Evolutionary conservation across 2,888 invertebrate genomes (phyloP).

Genomic region (Colletes collaris): DNA sequence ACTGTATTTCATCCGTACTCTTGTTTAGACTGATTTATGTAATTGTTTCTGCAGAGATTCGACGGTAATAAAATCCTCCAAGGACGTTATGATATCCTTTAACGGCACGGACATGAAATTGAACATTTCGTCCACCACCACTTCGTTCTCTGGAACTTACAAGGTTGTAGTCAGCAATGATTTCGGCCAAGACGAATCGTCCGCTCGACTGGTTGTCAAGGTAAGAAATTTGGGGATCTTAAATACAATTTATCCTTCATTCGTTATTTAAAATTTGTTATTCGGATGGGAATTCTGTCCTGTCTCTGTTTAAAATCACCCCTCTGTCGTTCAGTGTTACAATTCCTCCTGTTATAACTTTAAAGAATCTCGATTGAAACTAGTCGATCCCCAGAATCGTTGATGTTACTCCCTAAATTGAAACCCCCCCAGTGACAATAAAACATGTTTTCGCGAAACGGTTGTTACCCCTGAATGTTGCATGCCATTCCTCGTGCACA

Average conservation of each 20-base stretch:
- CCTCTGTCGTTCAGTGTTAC: neutral
- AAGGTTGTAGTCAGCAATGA: constrained; percentile 95
- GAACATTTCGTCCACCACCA: constrained; percentile 89
- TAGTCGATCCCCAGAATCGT: neutral
- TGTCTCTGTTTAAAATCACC: neutral
- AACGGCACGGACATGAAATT: constrained; percentile 93
- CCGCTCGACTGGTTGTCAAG: constrained; percentile 92
- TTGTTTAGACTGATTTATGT: neutral
- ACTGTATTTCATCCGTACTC: too few relatives aligned
- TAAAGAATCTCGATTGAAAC: neutral
- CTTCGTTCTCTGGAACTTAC: constrained; percentile 91
- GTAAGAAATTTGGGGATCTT: constrained; percentile 59
- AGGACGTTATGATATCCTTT: constrained; percentile 91
- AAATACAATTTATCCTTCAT: neutral
- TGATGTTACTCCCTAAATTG: neutral
- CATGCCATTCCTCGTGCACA: constrained; percentile 70
- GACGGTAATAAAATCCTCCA: constrained; percentile 90
- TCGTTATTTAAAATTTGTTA: too few relatives aligned
- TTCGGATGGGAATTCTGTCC: too few relatives aligned
- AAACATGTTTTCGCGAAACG: neutral
- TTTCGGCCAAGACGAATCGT: constrained; percentile 94
- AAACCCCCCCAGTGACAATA: neutral
- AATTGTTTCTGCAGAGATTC: constrained; percentile 82
- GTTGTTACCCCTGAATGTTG: constrained; percentile 50
- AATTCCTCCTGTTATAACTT: too few relatives aligned